Evolutionary conservation across 2,797 vertebrate species (phyloP).

Genomic region (Phoeniculus purpureus): DNA sequence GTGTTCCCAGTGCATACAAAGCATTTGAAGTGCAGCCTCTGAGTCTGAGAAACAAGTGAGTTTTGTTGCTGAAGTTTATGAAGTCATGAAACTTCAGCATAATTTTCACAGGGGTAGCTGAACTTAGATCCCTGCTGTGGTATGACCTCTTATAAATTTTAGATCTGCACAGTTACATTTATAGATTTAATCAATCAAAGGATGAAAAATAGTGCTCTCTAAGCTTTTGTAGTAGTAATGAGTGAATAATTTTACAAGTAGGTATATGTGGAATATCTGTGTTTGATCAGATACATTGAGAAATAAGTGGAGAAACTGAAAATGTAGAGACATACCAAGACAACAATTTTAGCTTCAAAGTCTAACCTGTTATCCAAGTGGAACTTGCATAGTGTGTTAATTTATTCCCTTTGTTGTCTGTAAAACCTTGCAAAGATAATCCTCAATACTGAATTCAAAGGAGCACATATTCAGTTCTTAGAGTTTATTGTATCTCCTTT

Average conservation of each 20-base stretch:
- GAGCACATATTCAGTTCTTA: background rate
- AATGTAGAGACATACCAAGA: background rate
- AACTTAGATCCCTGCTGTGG: background rate
- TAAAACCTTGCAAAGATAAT: background rate
- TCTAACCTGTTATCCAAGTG: background rate
- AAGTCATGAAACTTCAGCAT: background rate
- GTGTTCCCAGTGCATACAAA: background rate
- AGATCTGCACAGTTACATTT: background rate
- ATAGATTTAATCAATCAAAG: background rate
- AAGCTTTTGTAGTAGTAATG: background rate
- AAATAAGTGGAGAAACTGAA: background rate
- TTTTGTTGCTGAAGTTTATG: background rate
- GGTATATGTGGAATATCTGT: background rate
- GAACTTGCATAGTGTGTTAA: background rate
- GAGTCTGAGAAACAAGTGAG: background rate
- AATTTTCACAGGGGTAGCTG: background rate
- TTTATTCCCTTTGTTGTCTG: background rate
- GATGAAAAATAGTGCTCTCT: background rate
- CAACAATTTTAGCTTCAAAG: background rate
- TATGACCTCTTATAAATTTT: background rate
- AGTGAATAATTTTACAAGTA: background rate
- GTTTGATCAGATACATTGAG: background rate
- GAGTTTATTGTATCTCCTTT: background rate
- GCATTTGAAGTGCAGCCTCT: background rate
- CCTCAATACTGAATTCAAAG: background rate